Percentiles rank a stretch among this genome's conserved stretches.
Conservation (phyloP, 64 coral and sea anemone genomes). For the Montipora cactus region DNA sequence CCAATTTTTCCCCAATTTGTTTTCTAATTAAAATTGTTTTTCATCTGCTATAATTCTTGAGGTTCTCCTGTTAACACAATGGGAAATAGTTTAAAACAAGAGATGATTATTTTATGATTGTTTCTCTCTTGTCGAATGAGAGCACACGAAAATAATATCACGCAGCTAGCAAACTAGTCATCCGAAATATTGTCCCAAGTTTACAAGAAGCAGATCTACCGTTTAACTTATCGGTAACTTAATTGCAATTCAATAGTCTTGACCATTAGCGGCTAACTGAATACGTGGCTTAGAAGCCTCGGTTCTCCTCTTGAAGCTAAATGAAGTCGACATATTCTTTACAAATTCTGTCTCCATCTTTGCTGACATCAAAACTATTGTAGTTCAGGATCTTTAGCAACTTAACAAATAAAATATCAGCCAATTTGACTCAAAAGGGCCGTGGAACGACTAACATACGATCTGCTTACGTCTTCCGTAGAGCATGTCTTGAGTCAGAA, state of each 20-base stretch:
- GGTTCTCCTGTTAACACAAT: background rate
- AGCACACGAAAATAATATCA: background rate
- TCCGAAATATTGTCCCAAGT: background rate
- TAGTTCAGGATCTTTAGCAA: background rate
- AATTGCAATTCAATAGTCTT: slow-evolving; percentile 23
- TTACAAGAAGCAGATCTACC: background rate
- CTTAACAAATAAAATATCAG: background rate
- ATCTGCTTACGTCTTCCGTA: too few relatives aligned
- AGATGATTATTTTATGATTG: background rate
- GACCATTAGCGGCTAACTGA: background rate
- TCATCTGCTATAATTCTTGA: background rate
- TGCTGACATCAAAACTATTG: background rate
- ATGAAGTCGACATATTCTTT: background rate
- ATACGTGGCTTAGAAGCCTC: slow-evolving; percentile 1
- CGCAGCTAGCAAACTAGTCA: background rate
- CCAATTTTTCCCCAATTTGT: too few relatives aligned
- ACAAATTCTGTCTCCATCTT: background rate
- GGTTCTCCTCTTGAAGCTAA: background rate
- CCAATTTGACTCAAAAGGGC: too few relatives aligned
- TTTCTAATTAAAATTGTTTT: slow-evolving; percentile 1
- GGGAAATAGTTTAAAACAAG: background rate
- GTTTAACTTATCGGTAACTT: background rate
- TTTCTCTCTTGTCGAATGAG: background rate
- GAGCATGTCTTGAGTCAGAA: too few relatives aligned
- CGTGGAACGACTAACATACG: background rate